Base-by-base conservation (phyloP, 2,888 invertebrate species). In the Drosophila imparisetae region DNA sequence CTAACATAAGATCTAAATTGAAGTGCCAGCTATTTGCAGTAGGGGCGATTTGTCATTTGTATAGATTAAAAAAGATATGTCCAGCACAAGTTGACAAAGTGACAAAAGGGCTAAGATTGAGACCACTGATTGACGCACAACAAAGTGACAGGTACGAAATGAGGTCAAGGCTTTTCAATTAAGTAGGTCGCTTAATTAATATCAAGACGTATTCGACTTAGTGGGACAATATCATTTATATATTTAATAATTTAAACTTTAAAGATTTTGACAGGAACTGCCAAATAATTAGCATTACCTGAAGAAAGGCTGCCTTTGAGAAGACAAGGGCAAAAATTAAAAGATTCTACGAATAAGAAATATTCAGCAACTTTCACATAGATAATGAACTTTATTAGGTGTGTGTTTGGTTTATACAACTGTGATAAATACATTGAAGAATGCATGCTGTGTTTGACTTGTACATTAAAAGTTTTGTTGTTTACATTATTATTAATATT, bases 301-400 rank as follows among this genome's bases (percentile, higher is more conserved):
- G 0, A 10, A 10, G 2, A 0, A 21, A 42, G 7, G 13, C n/a
- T 21, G 13, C 7, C 6, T 1, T 42, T 21, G 21, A 45, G 0
- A 7, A 7, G 0, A 7, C 21, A 13, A 45, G 21, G 7, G 21
- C 3, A 21, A 21, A 7, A 21, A n/a, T 40, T 1, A 10, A 4
- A 36, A 36, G 6, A 38, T 38, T 38, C 8, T 38, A 18, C 3
- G 18, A 38, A 57, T 42, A 27, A 29, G n/a, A 49, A 15, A 60
- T 52, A 10, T n/a, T 11, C 11, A 24, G 0, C 10, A 36, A 27
- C 24, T 60, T 42, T 63, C 53, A 57, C 62, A 80, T 77, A 68
- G 78, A 78, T 66, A 48, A 67, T 79, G 52, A 79, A 77, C 83
- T 86, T 90, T 89, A 86, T 89, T 89, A 27, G 61, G 71, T 75